phyloP scores from a whole-genome alignment of 2,888 invertebrate genomes.

The Hedya salicella region DNA sequence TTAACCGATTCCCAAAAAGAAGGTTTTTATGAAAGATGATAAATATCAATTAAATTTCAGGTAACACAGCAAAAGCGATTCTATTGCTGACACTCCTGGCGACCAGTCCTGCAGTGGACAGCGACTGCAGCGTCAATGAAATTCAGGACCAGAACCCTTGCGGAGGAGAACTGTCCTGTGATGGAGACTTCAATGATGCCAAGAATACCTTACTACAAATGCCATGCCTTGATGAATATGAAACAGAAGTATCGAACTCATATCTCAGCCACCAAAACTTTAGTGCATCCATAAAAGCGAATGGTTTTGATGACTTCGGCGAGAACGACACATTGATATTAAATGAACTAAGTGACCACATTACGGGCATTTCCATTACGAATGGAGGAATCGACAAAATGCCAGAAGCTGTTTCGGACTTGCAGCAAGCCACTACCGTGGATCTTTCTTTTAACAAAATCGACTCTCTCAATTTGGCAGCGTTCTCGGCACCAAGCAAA shows the following conservation, averaged over 20 bases:
- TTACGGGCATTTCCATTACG: conserved; percentile 7
- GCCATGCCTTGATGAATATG: conserved; percentile 18
- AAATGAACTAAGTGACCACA: conserved; percentile 17
- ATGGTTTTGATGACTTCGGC: conserved; percentile 6
- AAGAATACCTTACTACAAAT: conserved; percentile 6
- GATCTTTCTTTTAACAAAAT: conserved; percentile 31
- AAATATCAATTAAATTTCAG: conserved; percentile 15
- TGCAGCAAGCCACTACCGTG: conserved; percentile 5
- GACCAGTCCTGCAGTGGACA: background rate
- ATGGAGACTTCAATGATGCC: conserved; percentile 12
- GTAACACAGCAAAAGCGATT: background rate
- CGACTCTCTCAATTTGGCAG: conserved; percentile 16
- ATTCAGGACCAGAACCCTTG: conserved; percentile 8
- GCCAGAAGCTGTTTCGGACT: conserved; percentile 3
- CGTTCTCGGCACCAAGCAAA: conserved; percentile 4
- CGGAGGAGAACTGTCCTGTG: conserved; percentile 8
- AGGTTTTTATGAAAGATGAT: no score
- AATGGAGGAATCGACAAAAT: conserved; percentile 11
- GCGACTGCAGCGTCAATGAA: conserved; percentile 9
- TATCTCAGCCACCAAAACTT: conserved; percentile 14
- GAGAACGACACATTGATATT: background rate
- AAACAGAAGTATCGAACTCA: background rate
- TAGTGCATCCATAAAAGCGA: background rate
- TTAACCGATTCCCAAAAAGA: no score
- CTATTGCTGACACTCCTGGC: conserved; percentile 14